Evolutionary conservation across 2,888 invertebrate species (phyloP).

Genomic region (Alcis repandata): DNA sequence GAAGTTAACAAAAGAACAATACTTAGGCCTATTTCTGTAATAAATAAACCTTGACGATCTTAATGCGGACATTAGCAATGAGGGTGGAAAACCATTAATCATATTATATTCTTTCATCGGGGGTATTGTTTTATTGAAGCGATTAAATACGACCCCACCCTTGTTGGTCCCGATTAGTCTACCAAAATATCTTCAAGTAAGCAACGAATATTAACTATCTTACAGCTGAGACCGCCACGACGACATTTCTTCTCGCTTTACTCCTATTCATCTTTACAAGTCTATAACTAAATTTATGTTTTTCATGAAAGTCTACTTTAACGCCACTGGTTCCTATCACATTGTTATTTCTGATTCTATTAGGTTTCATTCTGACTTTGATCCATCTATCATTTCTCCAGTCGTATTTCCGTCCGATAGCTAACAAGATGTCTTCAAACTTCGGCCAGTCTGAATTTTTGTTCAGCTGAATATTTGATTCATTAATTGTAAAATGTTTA

Average conservation of each 20-base stretch:
- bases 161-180: slow-evolving; percentile 76
- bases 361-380: slow-evolving; percentile 74
- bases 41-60: slow-evolving; percentile 33
- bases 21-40: slow-evolving; percentile 34
- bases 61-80: slow-evolving; percentile 39
- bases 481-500: slow-evolving; percentile 29
- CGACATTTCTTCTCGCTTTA: slow-evolving; percentile 78
- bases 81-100: slow-evolving; percentile 49
- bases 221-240: slow-evolving; percentile 80
- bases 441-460: slow-evolving; percentile 68
- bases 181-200: slow-evolving; percentile 62
- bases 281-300: slow-evolving; percentile 79
- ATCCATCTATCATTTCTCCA: slow-evolving; percentile 84
- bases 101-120: slow-evolving; percentile 46
- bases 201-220: slow-evolving; percentile 66
- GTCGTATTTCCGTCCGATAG: slow-evolving; percentile 77
- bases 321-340: slow-evolving; percentile 43
- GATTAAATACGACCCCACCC: slow-evolving; percentile 57
- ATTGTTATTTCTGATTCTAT: slow-evolving; percentile 42
- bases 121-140: slow-evolving; percentile 51
- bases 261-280: slow-evolving; percentile 77
- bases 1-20: slow-evolving; percentile 31
- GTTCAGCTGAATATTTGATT: slow-evolving; percentile 34
- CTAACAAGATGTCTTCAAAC: slow-evolving; percentile 76
- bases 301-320: slow-evolving; percentile 64